Conservation (phyloP, 2,797 vertebrate genomes). For the Heteromormyrus szaboi region DNA sequence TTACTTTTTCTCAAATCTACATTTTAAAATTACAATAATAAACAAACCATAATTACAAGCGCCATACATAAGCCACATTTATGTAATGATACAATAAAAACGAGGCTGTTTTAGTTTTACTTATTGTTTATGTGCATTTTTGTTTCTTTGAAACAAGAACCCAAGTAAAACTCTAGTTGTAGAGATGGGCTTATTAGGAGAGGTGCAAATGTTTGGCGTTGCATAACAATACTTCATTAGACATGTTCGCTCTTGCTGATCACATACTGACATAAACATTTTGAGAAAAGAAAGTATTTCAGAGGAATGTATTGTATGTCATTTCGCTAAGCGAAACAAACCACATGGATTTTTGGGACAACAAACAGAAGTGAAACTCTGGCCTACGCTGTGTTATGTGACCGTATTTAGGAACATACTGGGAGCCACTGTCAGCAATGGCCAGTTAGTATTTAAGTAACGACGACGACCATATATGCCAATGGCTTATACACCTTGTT, state of each 20-base stretch:
- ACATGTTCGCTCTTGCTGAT: conserved; percentile 18
- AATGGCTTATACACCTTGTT: not conserved
- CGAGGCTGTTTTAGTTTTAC: not conserved
- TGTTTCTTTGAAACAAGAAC: not conserved
- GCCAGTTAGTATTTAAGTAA: not conserved
- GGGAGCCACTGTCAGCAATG: not conserved
- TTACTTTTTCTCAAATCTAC: not conserved
- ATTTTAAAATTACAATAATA: conserved; percentile 2
- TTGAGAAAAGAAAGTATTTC: not conserved
- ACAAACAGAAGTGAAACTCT: not conserved
- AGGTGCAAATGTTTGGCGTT: not conserved
- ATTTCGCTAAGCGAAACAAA: not conserved
- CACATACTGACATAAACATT: not conserved
- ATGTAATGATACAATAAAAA: not conserved
- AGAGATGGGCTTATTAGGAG: not conserved
- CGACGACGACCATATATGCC: not conserved
- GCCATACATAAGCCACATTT: not conserved
- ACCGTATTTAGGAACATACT: not conserved
- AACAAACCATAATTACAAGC: not conserved
- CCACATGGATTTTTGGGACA: not conserved
- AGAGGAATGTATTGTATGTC: not conserved
- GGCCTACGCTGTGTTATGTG: not conserved
- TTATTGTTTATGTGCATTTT: not conserved
- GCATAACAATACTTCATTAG: not conserved
- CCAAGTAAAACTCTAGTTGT: not conserved